Base-by-base conservation (phyloP, 2,797 vertebrate genomes). In the Distichodus sexfasciatus region DNA sequence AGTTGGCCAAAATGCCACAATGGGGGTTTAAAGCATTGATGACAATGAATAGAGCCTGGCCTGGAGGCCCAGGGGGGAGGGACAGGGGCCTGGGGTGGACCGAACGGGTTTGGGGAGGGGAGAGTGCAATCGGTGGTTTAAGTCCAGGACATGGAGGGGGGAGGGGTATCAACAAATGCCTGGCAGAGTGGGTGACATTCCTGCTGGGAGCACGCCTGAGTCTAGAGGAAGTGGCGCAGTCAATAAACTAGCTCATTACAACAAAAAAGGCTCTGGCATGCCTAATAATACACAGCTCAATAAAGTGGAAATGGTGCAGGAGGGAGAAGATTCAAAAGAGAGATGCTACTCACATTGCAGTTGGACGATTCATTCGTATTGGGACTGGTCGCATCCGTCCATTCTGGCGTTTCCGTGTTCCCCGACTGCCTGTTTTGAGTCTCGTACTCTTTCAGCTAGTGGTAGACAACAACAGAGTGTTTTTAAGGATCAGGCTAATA, bases 361-460 rank as follows among this genome's bases (percentile, higher is more conserved):
- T 85, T 92, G 59, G 93, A 87, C 2, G 90, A 90, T 31, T 92
- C 93, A 1, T 91, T 92, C 53, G 93, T 90, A 50, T 88, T 82
- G 28, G 93, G 85, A 71, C 90, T 92, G 76, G 92, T 90, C 64
- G 91, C 88, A 0, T 96, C 94, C 64, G 92, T 89, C 94, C 94
- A 95, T 82, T 98, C 94, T 65, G 84, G 86, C 87, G 84, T 82
- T 80, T 91, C 89, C 76, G 80, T 83, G 21, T 12, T 68, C 60
- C 88, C 82, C 0, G 91, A 92, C 61, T 96, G 94, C 85, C 92
- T 93, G 91, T 90, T 96, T 84, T 92, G 91, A 79, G 1, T 89
- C 87, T 99, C 97, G 71, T 98, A 99, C 73, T 99, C 97, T 87
- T 98, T 99, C 86, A 99, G 92, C 97, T 99, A 90, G 84, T 79